Conservation (phyloP, 2,888 invertebrate genomes). For the Cloeon dipterum region DNA sequence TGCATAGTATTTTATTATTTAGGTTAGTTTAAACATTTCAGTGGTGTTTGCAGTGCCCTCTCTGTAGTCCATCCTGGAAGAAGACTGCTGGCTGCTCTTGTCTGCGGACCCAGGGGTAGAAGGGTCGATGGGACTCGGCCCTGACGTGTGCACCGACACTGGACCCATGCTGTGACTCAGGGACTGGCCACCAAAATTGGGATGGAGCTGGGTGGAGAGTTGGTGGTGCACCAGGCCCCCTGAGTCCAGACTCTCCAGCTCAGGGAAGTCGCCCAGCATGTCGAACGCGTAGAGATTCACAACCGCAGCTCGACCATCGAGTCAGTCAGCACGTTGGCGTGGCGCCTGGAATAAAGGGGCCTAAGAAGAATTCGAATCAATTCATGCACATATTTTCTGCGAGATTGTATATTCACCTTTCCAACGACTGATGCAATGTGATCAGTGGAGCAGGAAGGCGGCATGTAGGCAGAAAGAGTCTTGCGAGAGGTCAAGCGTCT, state of each 20-base stretch:
- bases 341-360: too few species aligned
- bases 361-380: too few species aligned
- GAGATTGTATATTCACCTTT: too few species aligned
- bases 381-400: too few species aligned
- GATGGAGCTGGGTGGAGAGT: not conserved
- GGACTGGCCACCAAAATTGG: not conserved
- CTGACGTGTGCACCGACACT: not conserved
- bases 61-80: slow-evolving; percentile 13
- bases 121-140: slow-evolving; percentile 1
- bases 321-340: slow-evolving; percentile 1
- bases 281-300: slow-evolving; percentile 86
- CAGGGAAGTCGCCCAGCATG: slow-evolving; percentile 78
- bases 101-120: slow-evolving; percentile 7
- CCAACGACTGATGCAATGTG: slow-evolving; percentile 9
- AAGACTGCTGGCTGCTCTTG: slow-evolving; percentile 6
- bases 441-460: slow-evolving; percentile 31
- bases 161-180: too few species aligned
- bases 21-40: too few species aligned
- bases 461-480: slow-evolving; percentile 79
- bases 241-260: slow-evolving; percentile 52
- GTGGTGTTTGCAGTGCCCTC: slow-evolving; percentile 47
- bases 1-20: too few species aligned
- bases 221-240: slow-evolving; percentile 7
- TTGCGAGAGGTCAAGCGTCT: slow-evolving; percentile 72
- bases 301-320: slow-evolving; percentile 31